A percentile compares a stretch with the other conserved stretches of the same genome.
These are phyloP conservation scores for Patella ulyssiponensis DNA, from an alignment of 2,888 invertebrate species.

Conservation along the genomic window DNA sequence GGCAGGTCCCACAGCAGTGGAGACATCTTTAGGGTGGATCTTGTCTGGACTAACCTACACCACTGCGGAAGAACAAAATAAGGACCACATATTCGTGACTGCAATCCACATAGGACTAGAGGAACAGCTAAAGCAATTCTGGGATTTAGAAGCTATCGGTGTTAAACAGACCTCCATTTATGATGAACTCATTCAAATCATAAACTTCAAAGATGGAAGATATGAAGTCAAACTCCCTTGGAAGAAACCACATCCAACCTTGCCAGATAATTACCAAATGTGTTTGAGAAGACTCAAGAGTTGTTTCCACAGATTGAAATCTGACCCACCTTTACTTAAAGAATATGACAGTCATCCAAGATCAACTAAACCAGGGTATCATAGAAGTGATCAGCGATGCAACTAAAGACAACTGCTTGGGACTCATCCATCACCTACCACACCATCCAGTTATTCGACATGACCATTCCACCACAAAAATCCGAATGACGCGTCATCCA, in stretches of 20 bases:
- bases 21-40: background rate
- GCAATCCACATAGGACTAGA: background rate
- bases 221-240: background rate
- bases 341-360: background rate
- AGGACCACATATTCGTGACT: background rate
- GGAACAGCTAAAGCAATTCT: background rate
- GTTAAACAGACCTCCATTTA: background rate
- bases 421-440: background rate
- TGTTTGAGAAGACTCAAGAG: background rate
- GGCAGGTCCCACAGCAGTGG: background rate
- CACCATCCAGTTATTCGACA: constrained; percentile 1
- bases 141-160: background rate
- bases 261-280: background rate
- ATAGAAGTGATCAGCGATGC: too few species aligned
- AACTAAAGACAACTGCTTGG: too few species aligned
- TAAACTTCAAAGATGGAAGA: background rate
- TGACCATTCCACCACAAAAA: background rate
- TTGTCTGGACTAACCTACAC: background rate
- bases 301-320: background rate
- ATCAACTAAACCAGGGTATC: background rate
- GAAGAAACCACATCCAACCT: background rate
- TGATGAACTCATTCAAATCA: background rate
- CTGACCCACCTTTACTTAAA: background rate
- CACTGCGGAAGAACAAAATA: background rate
- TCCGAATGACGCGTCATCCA: background rate